Base-by-base conservation (phyloP, 1,140 invertebrate species). In the Saxidomus purpurata region DNA sequence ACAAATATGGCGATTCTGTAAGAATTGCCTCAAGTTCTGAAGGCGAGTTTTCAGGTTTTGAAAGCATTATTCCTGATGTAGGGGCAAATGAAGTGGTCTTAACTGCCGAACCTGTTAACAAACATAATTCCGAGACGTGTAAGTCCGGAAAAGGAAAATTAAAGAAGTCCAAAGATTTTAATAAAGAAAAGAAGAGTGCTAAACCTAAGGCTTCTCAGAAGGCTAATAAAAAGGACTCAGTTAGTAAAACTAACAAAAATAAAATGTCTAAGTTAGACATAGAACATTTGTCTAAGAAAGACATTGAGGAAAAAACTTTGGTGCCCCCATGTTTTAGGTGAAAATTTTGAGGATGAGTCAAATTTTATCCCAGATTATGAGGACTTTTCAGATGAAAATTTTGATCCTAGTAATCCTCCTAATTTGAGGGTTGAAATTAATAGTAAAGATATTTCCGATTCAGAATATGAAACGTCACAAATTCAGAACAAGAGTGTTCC, bases 191-290 rank as follows among this genome's bases (percentile, higher is more conserved):
- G n/a, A 40, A 40, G 17, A 40, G 38, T 17, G 17, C 15, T n/a
- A 74, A 40, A 15, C n/a, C n/a, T n/a, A 74, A 74, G 17, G 69
- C 36, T 38, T 38, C 36, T 74, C 9, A 74, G 36, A 74, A 74
- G 36, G 59, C n/a, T 28, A 55, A 22, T 55, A 55, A 55, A 55
- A 55, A 55, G 52, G 52, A 3, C n/a, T 22, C 52, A 15, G 47
- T 17, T 49, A 49, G 8, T 17, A 49, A 49, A 17, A 17, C 47
- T 49, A 49, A 17, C 17, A 59, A 59, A n/a, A 28, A n/a, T 63
- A 63, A 25, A 28, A 19, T 3, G n/a, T 3, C 15, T n/a, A 59
- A 22, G 8, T 4, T 59, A 11, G 19, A 59, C 19, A 59, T 59
- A 11, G 52, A 59, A 11, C 6, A 8, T 59, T 22, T 59, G 8